phyloP scores from a whole-genome alignment of 2,113 vertebrate species.

The Psittacara wagleri region DNA sequence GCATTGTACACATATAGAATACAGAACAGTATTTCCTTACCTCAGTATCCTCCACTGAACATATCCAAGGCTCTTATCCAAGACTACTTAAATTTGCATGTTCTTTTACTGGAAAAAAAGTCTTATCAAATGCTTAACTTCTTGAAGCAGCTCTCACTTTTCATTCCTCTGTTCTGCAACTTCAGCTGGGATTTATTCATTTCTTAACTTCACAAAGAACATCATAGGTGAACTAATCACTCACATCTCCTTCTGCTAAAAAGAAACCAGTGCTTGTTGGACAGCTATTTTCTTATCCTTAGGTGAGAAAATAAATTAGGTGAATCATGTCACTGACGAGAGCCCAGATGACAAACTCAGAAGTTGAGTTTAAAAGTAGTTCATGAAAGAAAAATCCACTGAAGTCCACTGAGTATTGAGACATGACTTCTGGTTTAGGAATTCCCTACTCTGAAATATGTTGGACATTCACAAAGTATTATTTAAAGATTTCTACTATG shows the following conservation, averaged over 20 bases:
- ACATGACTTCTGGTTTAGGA: not conserved
- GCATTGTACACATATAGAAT: not conserved
- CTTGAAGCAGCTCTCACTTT: not conserved
- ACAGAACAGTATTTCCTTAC: not conserved
- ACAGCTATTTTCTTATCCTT: not conserved
- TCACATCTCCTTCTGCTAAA: not conserved
- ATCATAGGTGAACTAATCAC: not conserved
- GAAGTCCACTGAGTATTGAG: not conserved
- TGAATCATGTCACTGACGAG: not conserved
- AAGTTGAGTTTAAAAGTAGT: not conserved
- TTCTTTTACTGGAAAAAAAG: not conserved
- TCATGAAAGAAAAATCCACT: not conserved
- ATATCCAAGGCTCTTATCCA: not conserved
- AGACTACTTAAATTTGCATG: not conserved
- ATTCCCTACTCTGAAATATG: not conserved
- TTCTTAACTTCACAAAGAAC: not conserved
- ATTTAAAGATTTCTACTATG: not conserved
- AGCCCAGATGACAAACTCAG: not conserved
- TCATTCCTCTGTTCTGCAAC: not conserved
- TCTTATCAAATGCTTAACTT: not conserved
- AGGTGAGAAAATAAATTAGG: not conserved
- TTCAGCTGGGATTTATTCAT: not conserved
- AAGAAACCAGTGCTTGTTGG: not conserved
- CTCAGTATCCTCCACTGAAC: not conserved
- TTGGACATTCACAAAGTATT: not conserved